Conservation (phyloP, 2,797 vertebrate species). For the Gouania willdenowi region DNA sequence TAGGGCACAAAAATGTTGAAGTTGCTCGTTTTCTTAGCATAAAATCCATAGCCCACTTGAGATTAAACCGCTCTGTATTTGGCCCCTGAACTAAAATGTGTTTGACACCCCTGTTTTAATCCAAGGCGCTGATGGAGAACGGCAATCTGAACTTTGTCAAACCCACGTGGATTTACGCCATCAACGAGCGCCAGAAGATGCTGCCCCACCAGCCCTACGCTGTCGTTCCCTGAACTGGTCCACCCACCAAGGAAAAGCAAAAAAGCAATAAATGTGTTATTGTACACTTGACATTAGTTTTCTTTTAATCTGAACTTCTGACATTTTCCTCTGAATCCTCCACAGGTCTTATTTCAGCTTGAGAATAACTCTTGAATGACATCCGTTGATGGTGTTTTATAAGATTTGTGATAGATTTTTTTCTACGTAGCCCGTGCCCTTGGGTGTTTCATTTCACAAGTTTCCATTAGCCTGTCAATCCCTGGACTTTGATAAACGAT, state of each 20-base stretch:
- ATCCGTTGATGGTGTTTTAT: background rate
- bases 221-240: slow-evolving; percentile 77
- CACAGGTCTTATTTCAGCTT: slow-evolving; percentile 1
- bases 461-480: background rate
- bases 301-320: slow-evolving; percentile 30
- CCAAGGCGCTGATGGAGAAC: slow-evolving; percentile 90
- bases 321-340: slow-evolving; percentile 5
- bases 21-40: too few relatives aligned
- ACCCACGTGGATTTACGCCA: slow-evolving; percentile 85
- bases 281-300: slow-evolving; percentile 11
- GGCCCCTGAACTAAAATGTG: too few relatives aligned
- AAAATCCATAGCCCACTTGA: too few relatives aligned
- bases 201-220: slow-evolving; percentile 87
- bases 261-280: slow-evolving; percentile 23
- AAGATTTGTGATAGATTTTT: slow-evolving; percentile 10
- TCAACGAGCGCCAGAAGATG: slow-evolving; percentile 82
- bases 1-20: too few relatives aligned
- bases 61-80: too few relatives aligned
- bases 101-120: too few relatives aligned
- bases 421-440: background rate
- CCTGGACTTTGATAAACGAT: background rate
- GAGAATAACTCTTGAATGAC: background rate
- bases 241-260: background rate
- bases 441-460: background rate
- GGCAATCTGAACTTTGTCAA: slow-evolving; percentile 84